Base-by-base conservation (phyloP, 2,113 vertebrate genomes). In the Hyperopisus bebe region DNA sequence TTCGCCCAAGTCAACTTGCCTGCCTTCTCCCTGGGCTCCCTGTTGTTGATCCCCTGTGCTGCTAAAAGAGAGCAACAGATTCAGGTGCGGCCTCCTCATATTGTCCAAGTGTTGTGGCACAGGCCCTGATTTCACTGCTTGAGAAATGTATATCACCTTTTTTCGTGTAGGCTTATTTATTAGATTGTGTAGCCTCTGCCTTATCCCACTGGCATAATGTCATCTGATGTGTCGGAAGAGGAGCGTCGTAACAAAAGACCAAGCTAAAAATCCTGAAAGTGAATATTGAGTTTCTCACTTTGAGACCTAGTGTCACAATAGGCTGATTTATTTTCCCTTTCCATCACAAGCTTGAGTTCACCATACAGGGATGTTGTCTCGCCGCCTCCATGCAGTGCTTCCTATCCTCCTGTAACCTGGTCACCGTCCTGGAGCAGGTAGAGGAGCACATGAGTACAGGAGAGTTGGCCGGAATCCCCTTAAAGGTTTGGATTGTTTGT, bases 11-110 rank as follows among this genome's bases (percentile, higher is more conserved):
- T 98, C 88, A 96, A 95, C 87, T 96, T 99, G 47, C 95, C 96
- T 0, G 97, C 97, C 1, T 97, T 98, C 84, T 96, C 98, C 4
- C 89, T 99, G 85, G 98, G 97, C 9, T 97, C 97, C n/a, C 97
- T 99, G 0, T 90, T 98, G 87, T 95, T 99, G 89, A 96, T 97
- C 92, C 97, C 98, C 66, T 96, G 96, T 92, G 91, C 94, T 13
- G 95, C 95, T 89, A 98, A 97, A 91, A 95, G 95, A 90, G 92
- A 94, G 46, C 96, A 97, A 89, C 97, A 98, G 92, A 97, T 98
- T 88, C 95, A 98, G 96, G 98, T 99, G 93, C 90, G 88, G 1
- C 47, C 48, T 77, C 1, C 70, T 19, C 51, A 10, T 48, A 17
- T 1, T n/a, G 31, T 70, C n/a, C 62, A 80, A 24, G 13, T 35